A percentile compares a stretch with the other conserved stretches of the same genome.
Conservation (phyloP, 2,888 invertebrate genomes). For the Hololepta plana region DNA sequence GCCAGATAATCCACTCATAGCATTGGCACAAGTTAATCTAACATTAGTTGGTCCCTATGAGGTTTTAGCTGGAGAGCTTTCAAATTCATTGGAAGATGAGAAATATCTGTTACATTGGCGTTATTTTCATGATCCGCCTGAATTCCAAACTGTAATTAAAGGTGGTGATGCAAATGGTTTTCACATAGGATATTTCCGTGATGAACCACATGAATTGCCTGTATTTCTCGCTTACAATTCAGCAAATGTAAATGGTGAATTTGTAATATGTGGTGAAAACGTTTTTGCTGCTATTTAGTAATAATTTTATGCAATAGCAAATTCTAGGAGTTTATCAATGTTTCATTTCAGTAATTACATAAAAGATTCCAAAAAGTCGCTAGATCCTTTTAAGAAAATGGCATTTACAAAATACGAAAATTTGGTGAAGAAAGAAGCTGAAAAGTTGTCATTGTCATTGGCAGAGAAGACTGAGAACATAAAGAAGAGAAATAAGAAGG, state of each 20-base stretch:
- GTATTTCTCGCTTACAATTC: slow-evolving; percentile 63
- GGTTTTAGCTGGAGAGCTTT: slow-evolving; percentile 47
- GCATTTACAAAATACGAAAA: slow-evolving; percentile 39
- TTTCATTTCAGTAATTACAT: slow-evolving; percentile 30
- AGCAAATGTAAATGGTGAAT: slow-evolving; percentile 44
- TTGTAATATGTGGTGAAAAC: slow-evolving; percentile 57
- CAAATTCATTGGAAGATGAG: slow-evolving; percentile 30
- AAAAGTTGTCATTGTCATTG: slow-evolving; percentile 37
- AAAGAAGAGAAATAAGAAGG: slow-evolving; percentile 38
- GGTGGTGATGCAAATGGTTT: slow-evolving; percentile 49
- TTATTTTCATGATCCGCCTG: slow-evolving; percentile 87
- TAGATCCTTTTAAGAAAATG: slow-evolving; percentile 43
- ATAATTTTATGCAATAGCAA: slow-evolving; percentile 18
- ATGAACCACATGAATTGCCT: slow-evolving; percentile 56
- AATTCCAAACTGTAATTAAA: slow-evolving; percentile 70
- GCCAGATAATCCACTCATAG: slow-evolving; percentile 36
- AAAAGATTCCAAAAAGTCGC: slow-evolving; percentile 33
- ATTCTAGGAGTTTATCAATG: slow-evolving; percentile 4
- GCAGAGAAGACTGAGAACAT: slow-evolving; percentile 38
- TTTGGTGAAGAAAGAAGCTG: slow-evolving; percentile 38
- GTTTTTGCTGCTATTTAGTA: slow-evolving; percentile 65
- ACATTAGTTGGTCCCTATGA: slow-evolving; percentile 79
- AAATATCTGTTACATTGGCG: slow-evolving; percentile 71
- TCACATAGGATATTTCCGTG: slow-evolving; percentile 83
- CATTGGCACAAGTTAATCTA: slow-evolving; percentile 47